A percentile compares a stretch with the other conserved stretches of the same genome.
These are phyloP conservation scores for Toxotes jaculatrix DNA, from an alignment of 2,113 vertebrate genomes.

Conservation along the genomic window DNA sequence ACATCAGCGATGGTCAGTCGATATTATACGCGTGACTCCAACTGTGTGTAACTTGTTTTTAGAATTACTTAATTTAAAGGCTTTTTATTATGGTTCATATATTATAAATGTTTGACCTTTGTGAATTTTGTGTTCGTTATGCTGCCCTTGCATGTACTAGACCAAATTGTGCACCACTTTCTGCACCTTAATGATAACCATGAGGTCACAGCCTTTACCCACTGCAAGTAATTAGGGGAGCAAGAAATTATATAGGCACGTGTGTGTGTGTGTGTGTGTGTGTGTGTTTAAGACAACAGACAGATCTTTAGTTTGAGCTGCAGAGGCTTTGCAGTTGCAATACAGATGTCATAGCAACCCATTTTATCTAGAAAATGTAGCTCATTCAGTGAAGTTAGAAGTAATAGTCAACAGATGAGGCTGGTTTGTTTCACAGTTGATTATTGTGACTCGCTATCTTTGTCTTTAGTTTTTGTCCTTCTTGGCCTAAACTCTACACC, in stretches of 20 bases:
- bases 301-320: constrained; percentile 23
- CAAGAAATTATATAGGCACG: constrained; percentile 34
- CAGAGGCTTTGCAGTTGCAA: constrained; percentile 1
- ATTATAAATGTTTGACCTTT: constrained; percentile 75
- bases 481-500: not conserved
- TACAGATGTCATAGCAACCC: constrained; percentile 24
- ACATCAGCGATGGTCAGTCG: not conserved
- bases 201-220: constrained; percentile 63
- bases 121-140: constrained; percentile 47
- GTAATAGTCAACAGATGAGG: not conserved
- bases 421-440: not conserved
- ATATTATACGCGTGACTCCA: not conserved
- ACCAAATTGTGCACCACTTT: constrained; percentile 51
- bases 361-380: not conserved
- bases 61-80: constrained; percentile 26
- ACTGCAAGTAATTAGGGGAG: constrained; percentile 69
- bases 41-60: constrained; percentile 16
- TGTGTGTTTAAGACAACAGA: constrained; percentile 10
- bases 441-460: not conserved
- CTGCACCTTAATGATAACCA: constrained; percentile 71
- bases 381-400: not conserved
- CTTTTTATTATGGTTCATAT: constrained; percentile 30
- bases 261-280: not conserved
- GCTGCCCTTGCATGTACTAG: constrained; percentile 59
- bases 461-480: not conserved